Conservation (phyloP, 2,113 vertebrate genomes). For the Antennarius striatus region DNA sequence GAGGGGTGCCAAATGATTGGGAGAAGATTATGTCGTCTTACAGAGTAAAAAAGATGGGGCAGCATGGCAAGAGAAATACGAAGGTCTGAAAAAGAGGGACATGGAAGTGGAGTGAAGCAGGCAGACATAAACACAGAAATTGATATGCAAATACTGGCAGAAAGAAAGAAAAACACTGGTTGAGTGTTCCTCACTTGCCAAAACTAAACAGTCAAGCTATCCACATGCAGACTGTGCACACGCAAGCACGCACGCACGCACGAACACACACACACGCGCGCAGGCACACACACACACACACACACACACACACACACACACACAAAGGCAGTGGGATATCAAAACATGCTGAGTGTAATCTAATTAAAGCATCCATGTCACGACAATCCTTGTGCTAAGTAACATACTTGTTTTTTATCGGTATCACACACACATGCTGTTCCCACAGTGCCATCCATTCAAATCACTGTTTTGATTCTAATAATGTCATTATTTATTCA, state of each 20-base stretch:
- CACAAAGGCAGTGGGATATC: constrained; percentile 52
- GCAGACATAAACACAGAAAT: constrained; percentile 49
- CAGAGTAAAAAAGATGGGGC: constrained; percentile 23
- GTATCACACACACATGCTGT: constrained; percentile 65
- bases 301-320: constrained; percentile 35
- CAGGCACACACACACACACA: constrained; percentile 15
- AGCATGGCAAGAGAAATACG: constrained; percentile 18
- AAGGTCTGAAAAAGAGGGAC: constrained; percentile 14
- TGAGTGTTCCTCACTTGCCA: constrained; percentile 29
- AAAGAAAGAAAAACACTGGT: constrained; percentile 29
- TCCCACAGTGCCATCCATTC: constrained; percentile 61
- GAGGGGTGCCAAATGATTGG: constrained; percentile 16
- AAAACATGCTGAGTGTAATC: constrained; percentile 75
- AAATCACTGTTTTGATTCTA: constrained; percentile 66
- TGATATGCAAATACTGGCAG: constrained; percentile 46
- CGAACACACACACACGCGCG: constrained; percentile 3
- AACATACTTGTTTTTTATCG: constrained; percentile 70
- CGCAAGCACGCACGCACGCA: constrained; percentile 7
- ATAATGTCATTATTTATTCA: constrained; percentile 66
- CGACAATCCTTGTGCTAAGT: constrained; percentile 67
- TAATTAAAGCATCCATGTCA: constrained; percentile 79
- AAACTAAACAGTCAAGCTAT: constrained; percentile 28
- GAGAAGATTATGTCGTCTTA: constrained; percentile 9
- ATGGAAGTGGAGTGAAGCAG: constrained; percentile 24
- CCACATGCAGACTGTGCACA: neutral